A percentile compares a stretch with the other conserved stretches of the same genome.
Conservation (phyloP, 2,888 invertebrate genomes). For the Orgyia antiqua region DNA sequence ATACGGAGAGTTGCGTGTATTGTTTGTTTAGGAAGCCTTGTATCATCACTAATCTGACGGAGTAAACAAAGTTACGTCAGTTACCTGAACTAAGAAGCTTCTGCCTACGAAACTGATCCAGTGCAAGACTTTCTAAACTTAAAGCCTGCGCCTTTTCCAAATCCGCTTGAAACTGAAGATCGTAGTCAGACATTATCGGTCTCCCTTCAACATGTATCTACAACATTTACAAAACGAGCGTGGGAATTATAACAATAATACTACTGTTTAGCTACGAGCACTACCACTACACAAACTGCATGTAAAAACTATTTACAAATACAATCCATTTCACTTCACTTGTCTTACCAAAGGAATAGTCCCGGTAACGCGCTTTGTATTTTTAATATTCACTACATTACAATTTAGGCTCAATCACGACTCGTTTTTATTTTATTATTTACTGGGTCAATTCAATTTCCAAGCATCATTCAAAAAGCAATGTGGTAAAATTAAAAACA, state of each 20-base stretch:
- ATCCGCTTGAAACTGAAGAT: slow-evolving; percentile 90
- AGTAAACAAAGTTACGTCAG: slow-evolving; percentile 63
- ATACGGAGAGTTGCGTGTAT: too few relatives aligned
- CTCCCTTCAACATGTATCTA: slow-evolving; percentile 44
- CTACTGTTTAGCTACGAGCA: slow-evolving; percentile 34
- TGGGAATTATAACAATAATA: slow-evolving; percentile 51
- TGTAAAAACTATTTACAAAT: background rate
- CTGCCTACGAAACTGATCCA: slow-evolving; percentile 88
- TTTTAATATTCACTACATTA: slow-evolving; percentile 47
- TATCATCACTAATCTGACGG: slow-evolving; percentile 34
- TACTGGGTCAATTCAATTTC: slow-evolving; percentile 36
- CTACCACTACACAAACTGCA: slow-evolving; percentile 38
- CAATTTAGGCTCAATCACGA: slow-evolving; percentile 31
- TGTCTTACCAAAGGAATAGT: slow-evolving; percentile 42
- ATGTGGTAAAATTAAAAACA: slow-evolving; percentile 13
- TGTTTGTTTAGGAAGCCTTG: too few relatives aligned
- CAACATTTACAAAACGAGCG: slow-evolving; percentile 46
- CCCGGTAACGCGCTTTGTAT: slow-evolving; percentile 34
- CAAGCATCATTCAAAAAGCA: slow-evolving; percentile 28
- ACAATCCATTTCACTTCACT: slow-evolving; percentile 10
- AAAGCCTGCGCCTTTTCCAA: slow-evolving; percentile 92
- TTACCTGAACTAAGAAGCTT: slow-evolving; percentile 77
- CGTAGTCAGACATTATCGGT: slow-evolving; percentile 81
- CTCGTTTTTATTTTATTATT: slow-evolving; percentile 33
- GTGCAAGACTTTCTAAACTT: slow-evolving; percentile 90